Base-by-base conservation (phyloP, 2,797 vertebrate genomes). In the Erithacus rubecula region DNA sequence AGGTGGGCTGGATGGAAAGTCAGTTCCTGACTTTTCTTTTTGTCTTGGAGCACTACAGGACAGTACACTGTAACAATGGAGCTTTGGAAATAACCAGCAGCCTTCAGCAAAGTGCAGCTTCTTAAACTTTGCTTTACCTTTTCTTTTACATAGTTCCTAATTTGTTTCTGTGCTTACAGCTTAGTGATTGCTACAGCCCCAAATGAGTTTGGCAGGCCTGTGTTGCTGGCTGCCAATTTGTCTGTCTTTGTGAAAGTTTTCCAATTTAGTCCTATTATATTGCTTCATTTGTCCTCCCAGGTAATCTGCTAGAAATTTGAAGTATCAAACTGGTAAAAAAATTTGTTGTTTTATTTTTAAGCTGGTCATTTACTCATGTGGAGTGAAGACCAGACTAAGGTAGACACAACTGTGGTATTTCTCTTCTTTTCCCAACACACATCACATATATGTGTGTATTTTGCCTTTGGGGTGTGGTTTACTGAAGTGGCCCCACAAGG, bases 311-410 rank as follows among this genome's bases (percentile, higher is more conserved):
- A 46, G 24, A 72, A 63, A n/a, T 76, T 52, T 37, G 46, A 76
- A 51, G 36, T 17, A 65, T 51, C 12, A 11, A 24, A 8, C 26
- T 68, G 30, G 8, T 62, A 59, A 85, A 72, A 24, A 85, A 75
- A 75, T 52, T 27, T 7, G 44, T 46, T 46, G 30, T 5, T 37
- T 27, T 32, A 6, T 26, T 67, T 68, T 58, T n/a, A 65, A 69
- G 39, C 6, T 44, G 36, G 7, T 2, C 1, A 0, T 75, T 89
- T 53, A 19, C 14, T 26, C 17, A 1, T 0, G 30, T 67, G 34
- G 9, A 62, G 32, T 23, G 13, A 82, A 87, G 44, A 82, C 9
- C 30, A 71, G 43, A 36, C 46, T 64, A 52, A 47, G 19, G 20
- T 47, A 22, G 53, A 32, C 22, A 74, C 36, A 77, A 4, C 13